These are phyloP conservation scores for Hystrix brachyura DNA, from an alignment of 2,113 vertebrate species.

Conservation along the genomic window DNA sequence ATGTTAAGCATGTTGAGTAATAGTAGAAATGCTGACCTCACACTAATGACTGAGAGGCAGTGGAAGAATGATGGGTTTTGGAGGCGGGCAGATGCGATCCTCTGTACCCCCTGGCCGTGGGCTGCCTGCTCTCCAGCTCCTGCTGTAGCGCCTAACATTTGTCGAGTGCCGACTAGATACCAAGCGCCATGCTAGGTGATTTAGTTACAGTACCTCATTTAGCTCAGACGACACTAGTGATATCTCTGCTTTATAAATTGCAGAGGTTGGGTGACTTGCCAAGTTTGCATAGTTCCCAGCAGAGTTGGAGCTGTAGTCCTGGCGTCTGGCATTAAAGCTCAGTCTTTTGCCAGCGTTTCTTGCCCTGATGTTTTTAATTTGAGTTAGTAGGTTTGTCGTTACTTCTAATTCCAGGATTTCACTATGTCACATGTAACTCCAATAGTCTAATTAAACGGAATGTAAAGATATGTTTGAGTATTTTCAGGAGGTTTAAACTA, in stretches of 20 bases:
- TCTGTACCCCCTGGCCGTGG: not conserved
- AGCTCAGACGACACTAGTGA: not conserved
- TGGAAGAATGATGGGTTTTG: not conserved
- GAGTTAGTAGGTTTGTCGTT: not conserved
- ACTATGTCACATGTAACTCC: not conserved
- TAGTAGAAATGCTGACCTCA: slow-evolving; percentile 42
- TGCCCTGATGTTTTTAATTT: not conserved
- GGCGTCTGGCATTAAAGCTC: not conserved
- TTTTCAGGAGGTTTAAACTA: slow-evolving; percentile 33
- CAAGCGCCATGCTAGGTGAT: accelerated
- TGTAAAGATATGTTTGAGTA: not conserved
- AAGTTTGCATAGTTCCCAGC: not conserved
- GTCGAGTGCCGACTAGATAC: not conserved
- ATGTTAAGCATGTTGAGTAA: slow-evolving; percentile 40
- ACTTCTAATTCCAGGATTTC: not conserved
- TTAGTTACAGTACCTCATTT: not conserved
- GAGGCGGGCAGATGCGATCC: not conserved
- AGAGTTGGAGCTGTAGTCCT: not conserved
- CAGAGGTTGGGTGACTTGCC: not conserved
- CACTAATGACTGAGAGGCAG: not conserved
- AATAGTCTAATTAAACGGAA: not conserved
- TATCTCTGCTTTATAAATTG: not conserved
- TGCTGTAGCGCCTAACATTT: not conserved
- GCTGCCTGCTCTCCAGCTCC: not conserved
- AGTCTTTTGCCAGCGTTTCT: not conserved